These are phyloP conservation scores for Schrankia costaestrigalis DNA, from an alignment of 2,888 invertebrate genomes.

Conservation along the genomic window DNA sequence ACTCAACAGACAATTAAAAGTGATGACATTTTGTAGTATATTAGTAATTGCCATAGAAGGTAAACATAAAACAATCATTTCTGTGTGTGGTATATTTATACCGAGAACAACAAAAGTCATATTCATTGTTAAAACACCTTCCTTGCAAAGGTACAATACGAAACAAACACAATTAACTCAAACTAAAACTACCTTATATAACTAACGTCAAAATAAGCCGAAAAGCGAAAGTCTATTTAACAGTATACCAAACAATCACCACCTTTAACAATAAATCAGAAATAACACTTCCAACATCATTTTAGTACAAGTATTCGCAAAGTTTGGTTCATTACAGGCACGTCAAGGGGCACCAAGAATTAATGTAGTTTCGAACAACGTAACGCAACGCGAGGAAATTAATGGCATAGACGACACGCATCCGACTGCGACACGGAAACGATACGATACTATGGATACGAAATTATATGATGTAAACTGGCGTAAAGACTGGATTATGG, in stretches of 20 bases:
- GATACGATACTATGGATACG: background rate
- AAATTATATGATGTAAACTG: background rate
- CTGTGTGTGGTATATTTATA: background rate
- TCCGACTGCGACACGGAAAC: slow-evolving; percentile 15
- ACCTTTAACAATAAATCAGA: slow-evolving; percentile 28
- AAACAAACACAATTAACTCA: background rate
- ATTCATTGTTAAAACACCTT: background rate
- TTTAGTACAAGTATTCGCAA: slow-evolving; percentile 25
- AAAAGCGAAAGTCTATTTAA: background rate
- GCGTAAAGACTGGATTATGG: no score
- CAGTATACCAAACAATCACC: slow-evolving; percentile 1
- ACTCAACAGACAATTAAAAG: no score
- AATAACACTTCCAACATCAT: slow-evolving; percentile 21
- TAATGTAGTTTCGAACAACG: slow-evolving; percentile 40
- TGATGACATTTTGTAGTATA: no score
- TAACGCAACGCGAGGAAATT: slow-evolving; percentile 30
- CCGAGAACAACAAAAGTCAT: background rate
- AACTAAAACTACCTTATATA: no score
- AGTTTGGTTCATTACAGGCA: slow-evolving; percentile 30
- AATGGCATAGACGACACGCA: slow-evolving; percentile 32
- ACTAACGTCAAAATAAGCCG: no score
- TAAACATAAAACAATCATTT: no score
- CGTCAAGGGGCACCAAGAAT: slow-evolving; percentile 30
- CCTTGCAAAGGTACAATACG: background rate
- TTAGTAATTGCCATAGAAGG: no score